Conservation (phyloP, 1,140 invertebrate species). For the Penaeus vannamei region DNA sequence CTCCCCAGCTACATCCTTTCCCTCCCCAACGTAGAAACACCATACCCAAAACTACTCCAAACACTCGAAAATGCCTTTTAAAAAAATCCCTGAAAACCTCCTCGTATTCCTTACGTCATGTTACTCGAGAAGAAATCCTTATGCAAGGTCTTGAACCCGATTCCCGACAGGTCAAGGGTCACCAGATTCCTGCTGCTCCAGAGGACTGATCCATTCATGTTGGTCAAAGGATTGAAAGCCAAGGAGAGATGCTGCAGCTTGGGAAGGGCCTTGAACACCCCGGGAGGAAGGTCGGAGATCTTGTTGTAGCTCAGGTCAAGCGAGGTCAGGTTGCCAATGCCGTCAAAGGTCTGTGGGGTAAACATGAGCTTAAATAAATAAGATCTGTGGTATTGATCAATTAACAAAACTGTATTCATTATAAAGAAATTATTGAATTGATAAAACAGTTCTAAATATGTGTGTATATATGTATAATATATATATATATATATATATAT, state of each 20-base stretch:
- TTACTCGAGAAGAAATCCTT: constrained; percentile 8
- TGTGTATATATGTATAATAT: too few relatives aligned
- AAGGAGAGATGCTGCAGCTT: constrained; percentile 20
- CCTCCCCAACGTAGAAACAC: too few relatives aligned
- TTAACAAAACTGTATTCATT: not conserved
- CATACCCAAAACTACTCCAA: too few relatives aligned
- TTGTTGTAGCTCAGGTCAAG: constrained; percentile 56
- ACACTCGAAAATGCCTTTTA: too few relatives aligned
- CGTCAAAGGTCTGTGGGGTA: constrained; percentile 28
- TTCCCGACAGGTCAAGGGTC: constrained; percentile 7
- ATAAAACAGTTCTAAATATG: not conserved
- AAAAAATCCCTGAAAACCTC: not conserved
- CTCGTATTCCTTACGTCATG: constrained; percentile 18
- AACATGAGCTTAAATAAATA: too few relatives aligned
- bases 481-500: too few relatives aligned
- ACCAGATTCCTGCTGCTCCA: not conserved
- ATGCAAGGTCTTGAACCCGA: constrained; percentile 2
- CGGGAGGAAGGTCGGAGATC: not conserved
- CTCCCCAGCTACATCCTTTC: too few relatives aligned
- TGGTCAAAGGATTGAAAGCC: constrained; percentile 9
- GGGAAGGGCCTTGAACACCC: not conserved
- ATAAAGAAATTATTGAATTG: not conserved
- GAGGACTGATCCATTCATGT: not conserved
- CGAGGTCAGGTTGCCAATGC: constrained; percentile 31
- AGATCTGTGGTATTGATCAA: not conserved